phyloP scores from a whole-genome alignment of 2,888 invertebrate species.

The Ophion ellenae region DNA sequence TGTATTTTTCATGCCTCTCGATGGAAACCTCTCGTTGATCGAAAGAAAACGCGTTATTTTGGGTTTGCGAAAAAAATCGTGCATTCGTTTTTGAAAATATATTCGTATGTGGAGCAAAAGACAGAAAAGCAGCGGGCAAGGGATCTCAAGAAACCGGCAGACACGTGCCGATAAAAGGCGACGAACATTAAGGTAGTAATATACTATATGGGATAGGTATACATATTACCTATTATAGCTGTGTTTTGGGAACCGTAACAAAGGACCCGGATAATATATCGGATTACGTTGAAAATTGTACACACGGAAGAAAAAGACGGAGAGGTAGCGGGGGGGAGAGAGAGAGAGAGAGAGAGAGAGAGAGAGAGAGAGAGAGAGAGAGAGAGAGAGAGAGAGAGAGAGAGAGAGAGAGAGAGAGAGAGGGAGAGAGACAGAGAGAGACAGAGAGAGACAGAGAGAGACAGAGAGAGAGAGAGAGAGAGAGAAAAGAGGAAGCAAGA shows the following conservation, averaged over 20 bases:
- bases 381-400: conserved; percentile 55
- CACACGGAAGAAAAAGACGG: conserved; percentile 45
- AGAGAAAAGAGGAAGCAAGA: conserved; percentile 54
- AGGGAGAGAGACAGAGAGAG: conserved; percentile 57
- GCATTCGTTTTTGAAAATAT: too few species aligned
- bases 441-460: conserved; percentile 56
- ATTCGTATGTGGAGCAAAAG: neutral
- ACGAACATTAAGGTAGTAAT: conserved; percentile 60
- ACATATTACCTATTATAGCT: conserved; percentile 57
- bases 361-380: conserved; percentile 56
- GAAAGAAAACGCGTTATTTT: too few species aligned
- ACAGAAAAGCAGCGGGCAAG: conserved; percentile 1
- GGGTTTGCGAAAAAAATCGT: too few species aligned
- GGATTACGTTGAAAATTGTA: conserved; percentile 64
- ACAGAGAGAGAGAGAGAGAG: conserved; percentile 60
- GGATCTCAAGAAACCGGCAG: conserved; percentile 31
- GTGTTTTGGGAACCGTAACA: conserved; percentile 72
- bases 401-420: conserved; percentile 57
- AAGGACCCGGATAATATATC: conserved; percentile 72
- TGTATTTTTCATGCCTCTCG: too few species aligned
- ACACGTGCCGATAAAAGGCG: conserved; percentile 61
- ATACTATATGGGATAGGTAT: conserved; percentile 43
- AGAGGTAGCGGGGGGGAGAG: conserved; percentile 60
- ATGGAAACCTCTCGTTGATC: too few species aligned
- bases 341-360: conserved; percentile 64